Evolutionary conservation across 2,888 invertebrate genomes (phyloP), one percentile per base, ranked within the genome.

Genomic region (Seladonia tumulorum): DNA sequence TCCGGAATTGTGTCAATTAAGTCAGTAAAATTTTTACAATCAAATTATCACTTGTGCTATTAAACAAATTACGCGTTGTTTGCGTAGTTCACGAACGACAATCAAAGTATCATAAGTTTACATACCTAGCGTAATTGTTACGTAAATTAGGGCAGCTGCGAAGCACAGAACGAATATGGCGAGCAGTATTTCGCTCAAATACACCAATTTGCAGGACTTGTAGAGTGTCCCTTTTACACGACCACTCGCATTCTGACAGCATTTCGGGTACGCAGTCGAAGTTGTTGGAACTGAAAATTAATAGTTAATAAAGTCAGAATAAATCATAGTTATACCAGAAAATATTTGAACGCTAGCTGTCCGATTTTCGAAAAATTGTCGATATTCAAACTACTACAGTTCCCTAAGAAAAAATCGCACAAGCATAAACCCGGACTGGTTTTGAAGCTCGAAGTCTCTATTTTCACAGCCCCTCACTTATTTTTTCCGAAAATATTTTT

Each of bases 51-150:
- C 2, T 18, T 49, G 29, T 29, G 29, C 29, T 29, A 18, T 18
- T 49, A 7, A 22, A 18, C 18, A 7, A 47, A 49, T 49, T 18
- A 49, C 18, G 18, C 7, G 49, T 5, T 49, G 2, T 49, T 18
- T 18, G 18, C 2, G 39, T 2, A 7, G 22, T 22, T n/a, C 5
- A 5, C 5, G 22, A 1, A 18, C 22, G 5, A 25, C 14, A 12
- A n/a, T 14, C 25, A 0, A 25, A 1, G 5, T 60, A 60, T 29
- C 12, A 29, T 72, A 47, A 53, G 0, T 68, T 39, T 12, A 77
- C 83, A 4, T 66, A 88, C 89, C 86, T 60, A 71, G 71, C 29
- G 25, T 16, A 7, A 60, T 3, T 0, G 12, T 53, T 12, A 25
- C 7, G 14, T 75, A 77, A 12, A 86, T 47, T 35, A 86, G 1